These are phyloP conservation scores for Homarus gammarus DNA, from an alignment of 2,888 invertebrate species.

Conservation along the genomic window DNA sequence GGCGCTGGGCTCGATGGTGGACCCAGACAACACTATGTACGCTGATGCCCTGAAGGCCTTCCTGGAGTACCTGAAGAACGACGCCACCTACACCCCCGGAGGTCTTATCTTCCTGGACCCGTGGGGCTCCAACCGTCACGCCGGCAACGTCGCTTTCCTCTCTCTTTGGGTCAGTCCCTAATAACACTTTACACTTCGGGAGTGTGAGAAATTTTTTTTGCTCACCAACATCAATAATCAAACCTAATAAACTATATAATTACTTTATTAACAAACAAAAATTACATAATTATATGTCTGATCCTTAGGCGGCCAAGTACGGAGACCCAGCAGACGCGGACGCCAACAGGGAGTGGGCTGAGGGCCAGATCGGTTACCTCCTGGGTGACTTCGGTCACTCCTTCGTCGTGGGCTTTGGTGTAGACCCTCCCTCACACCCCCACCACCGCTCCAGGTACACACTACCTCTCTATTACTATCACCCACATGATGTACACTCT, in stretches of 20 bases:
- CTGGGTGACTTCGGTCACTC: conserved; percentile 82
- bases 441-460: conserved; percentile 79
- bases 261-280: too few relatives aligned
- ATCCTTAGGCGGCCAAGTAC: not conserved
- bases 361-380: conserved; percentile 82
- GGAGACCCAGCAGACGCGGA: conserved; percentile 76
- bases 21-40: conserved; percentile 13
- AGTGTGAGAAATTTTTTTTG: too few relatives aligned
- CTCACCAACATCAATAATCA: too few relatives aligned
- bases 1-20: conserved; percentile 40
- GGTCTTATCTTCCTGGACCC: conserved; percentile 82
- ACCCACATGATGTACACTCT: not conserved
- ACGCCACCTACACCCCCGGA: conserved; percentile 79
- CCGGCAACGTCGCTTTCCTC: conserved; percentile 82
- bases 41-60: conserved; percentile 79
- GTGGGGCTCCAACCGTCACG: conserved; percentile 82
- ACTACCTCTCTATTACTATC: not conserved
- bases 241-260: too few relatives aligned
- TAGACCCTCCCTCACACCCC: conserved; percentile 81
- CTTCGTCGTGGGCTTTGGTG: conserved; percentile 82
- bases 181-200: not conserved
- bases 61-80: conserved; percentile 78
- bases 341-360: conserved; percentile 79
- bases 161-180: conserved; percentile 80
- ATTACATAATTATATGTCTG: not conserved